A percentile compares a stretch with the other conserved stretches of the same genome.
Evolutionary conservation across 2,797 vertebrate species (phyloP).

Genomic region (Arnoldichthys spilopterus): DNA sequence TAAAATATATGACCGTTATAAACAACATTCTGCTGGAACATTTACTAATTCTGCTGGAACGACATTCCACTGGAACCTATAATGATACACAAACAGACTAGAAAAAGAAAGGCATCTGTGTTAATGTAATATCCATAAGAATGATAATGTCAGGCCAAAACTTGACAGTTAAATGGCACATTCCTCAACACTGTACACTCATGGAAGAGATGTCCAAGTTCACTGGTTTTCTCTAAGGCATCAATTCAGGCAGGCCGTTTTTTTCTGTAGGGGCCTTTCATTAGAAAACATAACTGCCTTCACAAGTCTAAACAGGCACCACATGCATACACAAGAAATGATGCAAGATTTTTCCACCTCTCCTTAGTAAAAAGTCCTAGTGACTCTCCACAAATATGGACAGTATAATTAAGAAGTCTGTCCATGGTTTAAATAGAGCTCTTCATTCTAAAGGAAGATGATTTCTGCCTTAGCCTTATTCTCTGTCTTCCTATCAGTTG

Average conservation of each 20-base stretch:
- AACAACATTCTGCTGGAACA: background rate
- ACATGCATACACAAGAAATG: slow-evolving; percentile 10
- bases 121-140: background rate
- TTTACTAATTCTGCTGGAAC: background rate
- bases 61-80: too few relatives aligned
- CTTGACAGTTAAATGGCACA: background rate
- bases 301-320: slow-evolving; percentile 30
- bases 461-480: background rate
- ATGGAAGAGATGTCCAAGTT: background rate
- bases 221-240: background rate
- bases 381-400: too few relatives aligned
- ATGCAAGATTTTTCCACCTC: background rate
- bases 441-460: background rate
- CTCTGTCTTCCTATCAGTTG: too few relatives aligned
- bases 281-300: background rate
- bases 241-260: background rate
- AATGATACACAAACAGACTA: background rate
- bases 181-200: background rate
- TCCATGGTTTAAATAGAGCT: too few relatives aligned
- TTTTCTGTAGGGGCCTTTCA: slow-evolving; percentile 2
- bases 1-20: background rate
- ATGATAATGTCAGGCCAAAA: background rate
- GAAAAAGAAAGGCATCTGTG: background rate
- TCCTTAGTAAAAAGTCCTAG: background rate
- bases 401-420: slow-evolving; percentile 1